Evolutionary conservation across 1,140 invertebrate species (phyloP), one percentile per base, ranked within the genome.

Genomic region (Callitettix versicolor): DNA sequence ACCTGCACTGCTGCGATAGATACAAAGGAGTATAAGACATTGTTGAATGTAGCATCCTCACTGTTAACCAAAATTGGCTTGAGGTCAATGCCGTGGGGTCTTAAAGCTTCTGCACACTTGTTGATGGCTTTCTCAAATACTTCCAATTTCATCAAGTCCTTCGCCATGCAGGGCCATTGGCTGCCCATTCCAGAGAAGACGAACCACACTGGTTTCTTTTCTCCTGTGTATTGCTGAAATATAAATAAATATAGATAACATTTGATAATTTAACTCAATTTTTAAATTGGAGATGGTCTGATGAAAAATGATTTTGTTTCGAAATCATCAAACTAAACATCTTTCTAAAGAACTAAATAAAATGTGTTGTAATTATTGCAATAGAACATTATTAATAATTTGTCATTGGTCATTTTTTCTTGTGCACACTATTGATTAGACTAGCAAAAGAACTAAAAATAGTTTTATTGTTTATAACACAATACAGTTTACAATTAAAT

Each of bases 141-240:
- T 43, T 91, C 82, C 34, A 98, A 74, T 36, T 75, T 64, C 76
- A 97, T 83, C 34, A 98, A 72, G 18, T 85, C 77, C 64, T 82
- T 81, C 4, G 81, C 93, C 94, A 98, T 98, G 57, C 90, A 91
- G 42, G 83, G 74, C 94, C 94, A 98, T 73, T 99, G 95, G 34
- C 85, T 84, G 11, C 95, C 95, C 93, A 98, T 97, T 33, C 95
- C 95, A 44, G 92, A 88, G 71, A 95, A 98, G 34, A 98, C 76
- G 69, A 81, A 96, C 88, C 92, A 98, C 21, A 98, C 71, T 1
- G 92, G 92, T 22, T 88, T 78, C 58, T 77, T 79, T 30, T 83
- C 79, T 34, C 62, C 58, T 33, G 67, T 24, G n/a, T 60, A 44
- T 43, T 57, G 20, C 57, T 61, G 58, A 36, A 58, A 46, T 12